Conservation (phyloP, 2,888 invertebrate genomes). For the Tridacna gigas region DNA sequence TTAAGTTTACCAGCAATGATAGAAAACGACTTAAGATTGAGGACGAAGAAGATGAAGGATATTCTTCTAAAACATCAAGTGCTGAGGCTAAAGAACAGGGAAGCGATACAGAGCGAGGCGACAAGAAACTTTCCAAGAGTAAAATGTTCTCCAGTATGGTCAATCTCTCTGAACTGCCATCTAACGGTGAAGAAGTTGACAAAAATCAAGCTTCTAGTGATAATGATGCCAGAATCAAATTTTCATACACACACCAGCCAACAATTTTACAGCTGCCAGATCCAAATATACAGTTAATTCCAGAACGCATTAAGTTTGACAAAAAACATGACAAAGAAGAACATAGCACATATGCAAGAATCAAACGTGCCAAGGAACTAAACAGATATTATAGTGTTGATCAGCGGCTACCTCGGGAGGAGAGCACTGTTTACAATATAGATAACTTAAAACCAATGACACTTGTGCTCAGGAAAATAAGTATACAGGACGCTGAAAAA, state of each 20-base stretch:
- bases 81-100: slow-evolving; percentile 50
- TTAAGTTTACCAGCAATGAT: slow-evolving; percentile 53
- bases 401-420: slow-evolving; percentile 34
- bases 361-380: slow-evolving; percentile 59
- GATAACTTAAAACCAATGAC: slow-evolving; percentile 55
- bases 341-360: slow-evolving; percentile 48
- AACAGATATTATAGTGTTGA: slow-evolving; percentile 35
- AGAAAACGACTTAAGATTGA: slow-evolving; percentile 34
- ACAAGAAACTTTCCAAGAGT: slow-evolving; percentile 26
- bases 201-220: background rate
- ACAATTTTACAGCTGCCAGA: slow-evolving; percentile 58
- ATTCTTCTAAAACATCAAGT: slow-evolving; percentile 64
- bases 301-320: slow-evolving; percentile 42
- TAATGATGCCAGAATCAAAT: slow-evolving; percentile 45
- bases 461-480: slow-evolving; percentile 62
- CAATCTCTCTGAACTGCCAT: slow-evolving; percentile 58
- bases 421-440: slow-evolving; percentile 50
- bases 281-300: slow-evolving; percentile 44
- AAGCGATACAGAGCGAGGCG: slow-evolving; percentile 38
- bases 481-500: slow-evolving; percentile 60
- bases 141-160: slow-evolving; percentile 56
- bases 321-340: slow-evolving; percentile 46
- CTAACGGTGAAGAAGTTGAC: background rate
- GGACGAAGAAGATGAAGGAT: slow-evolving; percentile 64
- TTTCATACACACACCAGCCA: slow-evolving; percentile 62